A percentile compares a stretch with the other conserved stretches of the same genome.
phyloP scores from a whole-genome alignment of 2,888 invertebrate species.

The Orthonevra nobilis region DNA sequence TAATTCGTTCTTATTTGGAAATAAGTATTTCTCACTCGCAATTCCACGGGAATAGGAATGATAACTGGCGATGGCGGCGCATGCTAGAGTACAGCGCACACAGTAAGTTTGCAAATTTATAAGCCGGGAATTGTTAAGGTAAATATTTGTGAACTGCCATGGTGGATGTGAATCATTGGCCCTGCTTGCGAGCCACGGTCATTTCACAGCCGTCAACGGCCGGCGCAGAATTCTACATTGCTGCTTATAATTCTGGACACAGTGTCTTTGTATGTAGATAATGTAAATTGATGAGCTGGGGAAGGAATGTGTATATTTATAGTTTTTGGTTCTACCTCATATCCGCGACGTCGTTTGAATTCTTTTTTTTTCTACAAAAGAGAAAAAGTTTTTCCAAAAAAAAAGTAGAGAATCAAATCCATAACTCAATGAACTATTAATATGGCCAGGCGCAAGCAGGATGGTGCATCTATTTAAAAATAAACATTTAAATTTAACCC shows the following conservation, averaged over 20 bases:
- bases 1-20: constrained; percentile 55
- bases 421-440: constrained; percentile 27
- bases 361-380: constrained; percentile 13
- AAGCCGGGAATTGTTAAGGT: constrained; percentile 59
- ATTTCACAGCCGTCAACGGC: constrained; percentile 4
- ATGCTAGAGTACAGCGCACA: neutral
- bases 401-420: neutral
- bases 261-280: constrained; percentile 51
- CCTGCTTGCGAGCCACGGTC: constrained; percentile 32
- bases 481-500: constrained; percentile 41
- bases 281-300: constrained; percentile 20
- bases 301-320: constrained; percentile 31
- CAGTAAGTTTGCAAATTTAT: constrained; percentile 18
- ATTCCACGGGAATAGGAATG: constrained; percentile 12
- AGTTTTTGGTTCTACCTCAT: constrained; percentile 37
- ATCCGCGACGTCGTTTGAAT: constrained; percentile 52
- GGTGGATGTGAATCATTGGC: constrained; percentile 55
- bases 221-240: constrained; percentile 36
- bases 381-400: constrained; percentile 11
- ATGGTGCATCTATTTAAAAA: constrained; percentile 55
- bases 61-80: constrained; percentile 31
- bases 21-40: constrained; percentile 39
- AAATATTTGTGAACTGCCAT: constrained; percentile 48
- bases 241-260: constrained; percentile 65
- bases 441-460: constrained; percentile 26